Evolutionary conservation across 2,888 invertebrate species (phyloP), one percentile per base, ranked within the genome.

Genomic region (Epinotia nisella): DNA sequence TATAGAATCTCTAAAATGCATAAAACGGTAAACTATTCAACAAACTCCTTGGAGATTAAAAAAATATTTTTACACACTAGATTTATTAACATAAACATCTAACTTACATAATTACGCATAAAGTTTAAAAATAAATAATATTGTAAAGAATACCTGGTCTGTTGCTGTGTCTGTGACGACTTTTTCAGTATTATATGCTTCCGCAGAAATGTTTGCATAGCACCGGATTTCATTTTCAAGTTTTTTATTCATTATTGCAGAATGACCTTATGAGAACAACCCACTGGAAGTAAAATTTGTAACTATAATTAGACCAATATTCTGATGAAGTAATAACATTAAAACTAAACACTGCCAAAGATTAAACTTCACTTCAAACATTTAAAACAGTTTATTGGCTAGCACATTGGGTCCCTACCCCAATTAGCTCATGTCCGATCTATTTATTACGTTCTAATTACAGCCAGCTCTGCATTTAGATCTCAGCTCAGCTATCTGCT

Each of bases 101-200:
- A 35, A 35, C 9, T 35, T 35, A 35, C 35, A 35, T 24, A 24
- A 45, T 55, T 10, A 21, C 21, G 62, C 11, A n/a, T 15, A 49
- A 49, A 15, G 4, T 51, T 58, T 13, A 17, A 58, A 58, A 13
- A 56, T 45, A 17, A 24, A 24, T n/a, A 9, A 41, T 1, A 51
- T 39, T 53, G 10, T 5, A 45, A 39, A 3, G 49, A 17, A 70
- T 62, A 93, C 93, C 89, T 93, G 93, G 59, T 93, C 93, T 75
- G 87, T 85, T 56, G 90, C 88, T 58, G 92, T 86, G 78, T 88
- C 88, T 1, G 91, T 91, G 19, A 83, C 87, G 66, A 94, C 82
- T 75, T 94, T 94, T 86, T 96, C 96, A 79, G 95, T 94, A 80
- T 96, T 91, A 81, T 94, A 95, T 76, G 87, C 89, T 79, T 94